A percentile compares a stretch with the other conserved stretches of the same genome.
phyloP scores from a whole-genome alignment of 2,797 vertebrate species.

The Epinephelus malabaricus region DNA sequence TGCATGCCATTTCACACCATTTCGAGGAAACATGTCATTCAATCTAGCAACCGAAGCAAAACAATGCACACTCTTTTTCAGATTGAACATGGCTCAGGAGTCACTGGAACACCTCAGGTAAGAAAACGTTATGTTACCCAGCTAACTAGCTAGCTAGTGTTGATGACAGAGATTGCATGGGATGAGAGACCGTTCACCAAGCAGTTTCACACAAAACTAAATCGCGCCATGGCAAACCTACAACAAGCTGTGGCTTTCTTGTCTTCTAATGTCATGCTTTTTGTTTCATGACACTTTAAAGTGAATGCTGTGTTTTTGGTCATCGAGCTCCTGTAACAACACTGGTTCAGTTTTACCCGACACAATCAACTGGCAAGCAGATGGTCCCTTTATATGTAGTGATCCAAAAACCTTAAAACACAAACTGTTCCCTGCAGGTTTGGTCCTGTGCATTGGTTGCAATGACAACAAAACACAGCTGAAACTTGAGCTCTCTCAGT shows the following conservation, averaged over 20 bases:
- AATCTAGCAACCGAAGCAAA: no score
- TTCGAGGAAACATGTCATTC: no score
- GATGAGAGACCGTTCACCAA: no score
- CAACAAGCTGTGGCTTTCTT: no score
- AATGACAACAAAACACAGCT: conserved; percentile 8
- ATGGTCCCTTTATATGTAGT: not conserved
- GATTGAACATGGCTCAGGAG: no score
- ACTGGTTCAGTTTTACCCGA: not conserved
- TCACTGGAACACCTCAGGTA: no score
- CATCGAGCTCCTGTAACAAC: not conserved
- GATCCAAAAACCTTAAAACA: conserved; percentile 9
- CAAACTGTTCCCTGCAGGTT: conserved; percentile 15
- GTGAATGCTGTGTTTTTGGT: not conserved
- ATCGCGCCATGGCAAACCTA: no score
- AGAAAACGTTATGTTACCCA: no score
- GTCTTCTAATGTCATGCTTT: conserved; percentile 20
- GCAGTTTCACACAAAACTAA: not conserved
- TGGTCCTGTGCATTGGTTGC: conserved; percentile 2
- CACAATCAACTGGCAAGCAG: not conserved
- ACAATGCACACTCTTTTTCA: no score
- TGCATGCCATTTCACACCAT: no score
- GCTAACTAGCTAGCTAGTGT: no score
- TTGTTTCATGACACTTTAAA: conserved; percentile 6
- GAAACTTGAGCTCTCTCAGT: not conserved
- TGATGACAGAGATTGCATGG: no score